A percentile compares a stretch with the other conserved stretches of the same genome.
These are phyloP conservation scores for Orycteropus afer DNA, from an alignment of 2,113 vertebrate genomes.

Conservation along the genomic window DNA sequence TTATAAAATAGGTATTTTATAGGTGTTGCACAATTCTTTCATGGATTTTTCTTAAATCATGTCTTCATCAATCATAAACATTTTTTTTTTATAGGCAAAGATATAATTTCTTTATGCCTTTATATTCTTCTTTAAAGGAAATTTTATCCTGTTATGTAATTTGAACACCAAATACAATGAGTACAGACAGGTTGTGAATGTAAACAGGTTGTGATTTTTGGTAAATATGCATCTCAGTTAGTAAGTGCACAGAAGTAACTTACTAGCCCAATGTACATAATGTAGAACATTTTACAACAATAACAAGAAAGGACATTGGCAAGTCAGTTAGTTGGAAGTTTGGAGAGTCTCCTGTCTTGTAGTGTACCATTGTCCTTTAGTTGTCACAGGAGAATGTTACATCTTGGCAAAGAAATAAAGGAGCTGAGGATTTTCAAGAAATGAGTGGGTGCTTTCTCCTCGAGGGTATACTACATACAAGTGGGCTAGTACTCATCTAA, in stretches of 20 bases:
- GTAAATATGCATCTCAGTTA: background rate
- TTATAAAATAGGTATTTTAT: background rate
- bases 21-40: background rate
- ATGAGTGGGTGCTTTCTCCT: background rate
- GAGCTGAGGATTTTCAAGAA: background rate
- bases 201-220: background rate
- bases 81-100: background rate
- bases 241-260: background rate
- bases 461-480: background rate
- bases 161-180: background rate
- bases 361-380: background rate
- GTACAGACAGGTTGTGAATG: background rate
- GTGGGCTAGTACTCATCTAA: background rate
- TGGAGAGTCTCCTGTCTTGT: background rate
- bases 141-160: background rate
- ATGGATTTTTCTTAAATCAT: background rate
- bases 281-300: background rate
- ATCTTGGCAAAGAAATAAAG: background rate
- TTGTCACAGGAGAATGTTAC: background rate
- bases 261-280: background rate
- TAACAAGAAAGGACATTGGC: background rate
- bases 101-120: background rate
- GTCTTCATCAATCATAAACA: background rate
- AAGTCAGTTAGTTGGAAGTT: background rate
- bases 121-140: background rate